Conservation (phyloP, 35 echinoderm and acorn worm species). For the Holothuria glaberrima region DNA sequence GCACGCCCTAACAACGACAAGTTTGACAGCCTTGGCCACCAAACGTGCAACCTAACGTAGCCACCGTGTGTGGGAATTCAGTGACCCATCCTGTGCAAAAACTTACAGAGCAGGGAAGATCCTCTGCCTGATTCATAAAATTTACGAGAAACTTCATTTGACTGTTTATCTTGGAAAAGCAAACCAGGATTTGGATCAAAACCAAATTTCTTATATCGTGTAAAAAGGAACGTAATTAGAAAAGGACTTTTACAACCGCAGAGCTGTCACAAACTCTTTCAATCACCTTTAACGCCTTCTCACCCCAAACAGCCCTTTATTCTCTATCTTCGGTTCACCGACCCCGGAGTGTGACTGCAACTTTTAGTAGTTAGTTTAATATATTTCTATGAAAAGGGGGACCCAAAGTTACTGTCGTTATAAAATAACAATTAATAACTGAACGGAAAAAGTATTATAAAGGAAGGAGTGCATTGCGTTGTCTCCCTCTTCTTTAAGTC, state of each 20-base stretch:
- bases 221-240: constrained; percentile 34
- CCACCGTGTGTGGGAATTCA: constrained; percentile 17
- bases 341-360: constrained; percentile 25
- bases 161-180: constrained; percentile 50
- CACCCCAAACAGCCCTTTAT: neutral
- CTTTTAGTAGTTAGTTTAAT: neutral
- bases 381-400: neutral
- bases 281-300: neutral
- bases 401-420: too few species aligned
- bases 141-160: neutral
- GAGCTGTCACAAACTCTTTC: neutral
- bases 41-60: constrained; percentile 42
- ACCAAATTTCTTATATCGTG: neutral
- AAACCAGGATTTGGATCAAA: constrained; percentile 11
- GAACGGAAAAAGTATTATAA: too few species aligned
- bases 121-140: neutral
- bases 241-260: constrained; percentile 32
- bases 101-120: neutral
- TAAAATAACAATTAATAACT: constrained; percentile 9
- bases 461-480: neutral
- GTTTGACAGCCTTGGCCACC: constrained; percentile 42
- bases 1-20: neutral
- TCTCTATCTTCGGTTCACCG: constrained; percentile 11
- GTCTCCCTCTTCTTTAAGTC: neutral
- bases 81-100: neutral